A percentile compares a stretch with the other conserved stretches of the same genome.
phyloP scores from a whole-genome alignment of 2,888 invertebrate species.

The Leptothorax acervorum region DNA sequence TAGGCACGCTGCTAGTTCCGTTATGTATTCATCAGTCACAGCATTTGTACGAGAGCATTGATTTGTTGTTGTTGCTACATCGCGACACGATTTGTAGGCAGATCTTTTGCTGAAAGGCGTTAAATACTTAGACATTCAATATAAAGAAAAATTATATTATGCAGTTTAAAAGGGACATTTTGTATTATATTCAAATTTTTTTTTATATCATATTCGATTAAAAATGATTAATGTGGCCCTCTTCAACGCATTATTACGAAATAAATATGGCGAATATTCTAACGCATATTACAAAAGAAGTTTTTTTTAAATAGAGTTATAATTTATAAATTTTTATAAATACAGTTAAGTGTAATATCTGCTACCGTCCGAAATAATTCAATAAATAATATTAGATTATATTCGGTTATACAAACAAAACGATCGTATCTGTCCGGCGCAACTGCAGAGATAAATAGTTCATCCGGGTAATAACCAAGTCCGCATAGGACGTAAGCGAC shows the following conservation, averaged over 20 bases:
- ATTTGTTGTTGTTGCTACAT: slow-evolving; percentile 36
- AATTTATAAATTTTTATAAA: too few species aligned
- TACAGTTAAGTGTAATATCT: background rate
- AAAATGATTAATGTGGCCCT: too few species aligned
- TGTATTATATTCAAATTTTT: background rate
- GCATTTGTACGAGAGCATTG: slow-evolving; percentile 40
- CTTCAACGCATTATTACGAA: too few species aligned
- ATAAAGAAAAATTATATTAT: background rate
- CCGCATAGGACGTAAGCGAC: slow-evolving; percentile 52
- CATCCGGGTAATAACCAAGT: slow-evolving; percentile 45
- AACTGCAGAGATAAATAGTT: slow-evolving; percentile 40
- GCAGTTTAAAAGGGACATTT: slow-evolving; percentile 1
- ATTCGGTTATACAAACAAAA: slow-evolving; percentile 32
- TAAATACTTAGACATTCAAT: background rate
- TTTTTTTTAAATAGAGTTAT: background rate
- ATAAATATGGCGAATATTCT: background rate
- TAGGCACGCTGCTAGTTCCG: slow-evolving; percentile 47
- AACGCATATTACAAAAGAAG: too few species aligned
- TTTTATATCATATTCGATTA: background rate
- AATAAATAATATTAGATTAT: slow-evolving; percentile 9
- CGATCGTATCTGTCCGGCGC: background rate
- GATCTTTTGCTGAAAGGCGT: background rate
- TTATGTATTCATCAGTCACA: slow-evolving; percentile 44
- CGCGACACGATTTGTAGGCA: background rate
- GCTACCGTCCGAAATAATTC: background rate